phyloP scores from a whole-genome alignment of 2,113 vertebrate species.

The Puntigrus tetrazona region DNA sequence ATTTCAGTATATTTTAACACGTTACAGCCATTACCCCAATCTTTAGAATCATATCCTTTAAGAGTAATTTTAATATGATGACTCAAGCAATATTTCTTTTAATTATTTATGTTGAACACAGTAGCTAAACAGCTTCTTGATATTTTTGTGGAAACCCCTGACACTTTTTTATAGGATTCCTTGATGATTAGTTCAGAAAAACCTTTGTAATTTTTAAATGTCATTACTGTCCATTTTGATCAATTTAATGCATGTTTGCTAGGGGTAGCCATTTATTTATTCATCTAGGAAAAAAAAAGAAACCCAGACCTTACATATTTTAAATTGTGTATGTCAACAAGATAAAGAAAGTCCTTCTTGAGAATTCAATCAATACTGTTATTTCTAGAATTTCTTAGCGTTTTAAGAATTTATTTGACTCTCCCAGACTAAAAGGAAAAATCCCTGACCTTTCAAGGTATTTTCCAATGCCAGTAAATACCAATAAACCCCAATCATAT shows the following conservation, averaged over 20 bases:
- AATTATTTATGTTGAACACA: background rate
- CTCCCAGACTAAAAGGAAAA: background rate
- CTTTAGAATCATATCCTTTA: background rate
- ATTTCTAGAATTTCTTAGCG: background rate
- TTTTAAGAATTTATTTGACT: background rate
- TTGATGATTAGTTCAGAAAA: background rate
- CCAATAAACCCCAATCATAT: background rate
- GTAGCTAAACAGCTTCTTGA: background rate
- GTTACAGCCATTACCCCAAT: background rate
- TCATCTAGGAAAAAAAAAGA: background rate
- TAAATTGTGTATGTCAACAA: background rate
- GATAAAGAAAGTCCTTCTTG: background rate
- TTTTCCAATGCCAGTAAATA: background rate
- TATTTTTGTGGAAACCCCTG: background rate
- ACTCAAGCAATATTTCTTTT: background rate
- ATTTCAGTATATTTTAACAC: background rate
- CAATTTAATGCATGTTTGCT: background rate
- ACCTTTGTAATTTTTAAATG: background rate
- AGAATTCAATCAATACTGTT: background rate
- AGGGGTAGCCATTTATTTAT: background rate
- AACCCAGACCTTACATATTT: background rate
- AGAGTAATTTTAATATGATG: background rate
- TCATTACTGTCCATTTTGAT: background rate
- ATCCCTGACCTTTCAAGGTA: background rate
- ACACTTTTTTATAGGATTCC: background rate